Conservation (phyloP, 2,113 vertebrate species). For the Microcebus ravelobensis region DNA sequence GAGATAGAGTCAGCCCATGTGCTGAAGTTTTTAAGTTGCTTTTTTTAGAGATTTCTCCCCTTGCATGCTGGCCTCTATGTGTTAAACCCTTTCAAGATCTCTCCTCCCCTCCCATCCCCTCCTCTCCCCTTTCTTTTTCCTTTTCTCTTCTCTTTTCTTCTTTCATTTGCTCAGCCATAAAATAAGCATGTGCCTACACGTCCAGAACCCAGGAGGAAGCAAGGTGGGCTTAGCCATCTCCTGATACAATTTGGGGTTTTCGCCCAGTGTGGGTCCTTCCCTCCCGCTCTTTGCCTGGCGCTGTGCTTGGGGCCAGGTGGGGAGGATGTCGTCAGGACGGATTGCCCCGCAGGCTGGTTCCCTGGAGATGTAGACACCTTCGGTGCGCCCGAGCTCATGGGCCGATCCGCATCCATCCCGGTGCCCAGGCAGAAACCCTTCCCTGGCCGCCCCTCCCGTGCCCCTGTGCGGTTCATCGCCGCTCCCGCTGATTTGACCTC, state of each 20-base stretch:
- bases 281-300: neutral
- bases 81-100: constrained; percentile 2
- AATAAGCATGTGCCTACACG: neutral
- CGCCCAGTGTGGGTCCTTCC: accelerated
- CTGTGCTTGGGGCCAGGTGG: too few species aligned
- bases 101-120: neutral
- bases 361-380: accelerated
- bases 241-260: neutral
- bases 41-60: neutral
- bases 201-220: neutral
- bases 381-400: neutral
- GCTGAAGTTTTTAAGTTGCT: neutral
- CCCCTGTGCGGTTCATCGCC: accelerated
- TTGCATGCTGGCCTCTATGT: neutral
- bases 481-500: neutral
- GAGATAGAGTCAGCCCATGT: constrained; percentile 2
- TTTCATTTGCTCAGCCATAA: neutral
- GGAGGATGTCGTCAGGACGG: neutral
- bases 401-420: neutral
- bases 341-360: accelerated
- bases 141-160: neutral
- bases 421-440: neutral
- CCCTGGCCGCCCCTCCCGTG: accelerated
- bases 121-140: neutral
- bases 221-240: neutral